Conservation (phyloP, 2,797 vertebrate genomes). For the Anguilla anguilla region DNA sequence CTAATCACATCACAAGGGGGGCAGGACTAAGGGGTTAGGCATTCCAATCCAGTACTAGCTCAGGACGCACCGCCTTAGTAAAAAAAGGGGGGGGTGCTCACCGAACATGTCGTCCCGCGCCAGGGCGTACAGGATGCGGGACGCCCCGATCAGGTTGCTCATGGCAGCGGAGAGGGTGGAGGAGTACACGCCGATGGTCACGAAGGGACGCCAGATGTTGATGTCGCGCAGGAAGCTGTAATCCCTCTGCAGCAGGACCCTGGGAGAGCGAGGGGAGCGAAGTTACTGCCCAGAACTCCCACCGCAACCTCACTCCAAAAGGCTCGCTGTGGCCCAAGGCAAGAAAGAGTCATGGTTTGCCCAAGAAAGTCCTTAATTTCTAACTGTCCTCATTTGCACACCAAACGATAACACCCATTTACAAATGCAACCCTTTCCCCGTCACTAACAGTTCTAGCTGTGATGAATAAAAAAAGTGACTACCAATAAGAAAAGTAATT, state of each 20-base stretch:
- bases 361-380: no score
- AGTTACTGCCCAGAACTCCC: background rate
- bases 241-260: conserved; percentile 81
- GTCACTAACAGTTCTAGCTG: no score
- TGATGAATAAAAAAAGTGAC: no score
- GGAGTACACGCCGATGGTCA: conserved; percentile 83
- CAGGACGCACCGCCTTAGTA: background rate
- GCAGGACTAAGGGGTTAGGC: background rate
- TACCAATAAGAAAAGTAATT: no score
- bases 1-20: background rate
- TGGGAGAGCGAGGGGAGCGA: conserved; percentile 42
- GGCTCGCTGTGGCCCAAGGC: background rate
- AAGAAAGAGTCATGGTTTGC: background rate
- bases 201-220: conserved; percentile 82
- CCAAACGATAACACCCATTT: no score
- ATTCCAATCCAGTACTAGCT: background rate
- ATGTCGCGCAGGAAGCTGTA: conserved; percentile 87
- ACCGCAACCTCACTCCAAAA: background rate
- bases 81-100: background rate
- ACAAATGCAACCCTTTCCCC: no score
- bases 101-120: conserved; percentile 87
- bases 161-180: conserved; percentile 87
- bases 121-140: conserved; percentile 86
- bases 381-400: no score
- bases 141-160: conserved; percentile 89